Percentiles rank a stretch among this genome's conserved stretches.
Evolutionary conservation across 2,797 vertebrate species (phyloP).

Genomic region (Phrynocephalus forsythii): DNA sequence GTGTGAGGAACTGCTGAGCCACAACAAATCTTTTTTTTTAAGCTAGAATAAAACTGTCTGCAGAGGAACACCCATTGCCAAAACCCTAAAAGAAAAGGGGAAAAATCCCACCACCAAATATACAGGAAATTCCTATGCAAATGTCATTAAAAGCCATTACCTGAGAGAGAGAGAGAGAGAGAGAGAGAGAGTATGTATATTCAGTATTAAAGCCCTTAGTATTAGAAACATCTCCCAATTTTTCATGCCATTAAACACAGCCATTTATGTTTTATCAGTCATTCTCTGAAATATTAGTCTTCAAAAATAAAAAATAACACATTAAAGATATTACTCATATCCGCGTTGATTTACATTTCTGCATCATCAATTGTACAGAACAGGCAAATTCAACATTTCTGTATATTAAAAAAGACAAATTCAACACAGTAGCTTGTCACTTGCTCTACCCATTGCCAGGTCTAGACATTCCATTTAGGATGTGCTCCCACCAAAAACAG

Average conservation of each 20-base stretch:
- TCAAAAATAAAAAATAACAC: background rate
- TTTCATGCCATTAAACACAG: background rate
- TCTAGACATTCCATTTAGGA: background rate
- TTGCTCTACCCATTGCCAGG: background rate
- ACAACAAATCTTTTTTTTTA: background rate
- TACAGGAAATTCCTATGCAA: background rate
- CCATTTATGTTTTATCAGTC: background rate
- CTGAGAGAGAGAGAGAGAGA: background rate
- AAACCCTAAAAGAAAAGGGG: background rate
- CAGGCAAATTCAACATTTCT: background rate
- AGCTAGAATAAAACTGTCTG: background rate
- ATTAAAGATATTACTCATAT: background rate
- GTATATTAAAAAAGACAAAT: background rate
- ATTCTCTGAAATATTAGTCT: background rate
- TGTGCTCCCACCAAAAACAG: background rate
- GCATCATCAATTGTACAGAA: background rate
- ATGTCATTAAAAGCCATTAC: background rate
- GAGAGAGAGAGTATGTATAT: rapidly evolving
- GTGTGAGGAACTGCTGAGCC: background rate
- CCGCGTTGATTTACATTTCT: background rate
- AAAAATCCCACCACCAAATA: background rate
- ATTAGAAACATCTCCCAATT: background rate
- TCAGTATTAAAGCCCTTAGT: background rate
- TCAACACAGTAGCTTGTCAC: background rate
- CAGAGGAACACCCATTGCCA: background rate